Percentiles rank a stretch among this genome's conserved stretches.
These are phyloP conservation scores for Drosophila subpulchrella DNA, from an alignment of 1,140 invertebrate species.

Conservation along the genomic window DNA sequence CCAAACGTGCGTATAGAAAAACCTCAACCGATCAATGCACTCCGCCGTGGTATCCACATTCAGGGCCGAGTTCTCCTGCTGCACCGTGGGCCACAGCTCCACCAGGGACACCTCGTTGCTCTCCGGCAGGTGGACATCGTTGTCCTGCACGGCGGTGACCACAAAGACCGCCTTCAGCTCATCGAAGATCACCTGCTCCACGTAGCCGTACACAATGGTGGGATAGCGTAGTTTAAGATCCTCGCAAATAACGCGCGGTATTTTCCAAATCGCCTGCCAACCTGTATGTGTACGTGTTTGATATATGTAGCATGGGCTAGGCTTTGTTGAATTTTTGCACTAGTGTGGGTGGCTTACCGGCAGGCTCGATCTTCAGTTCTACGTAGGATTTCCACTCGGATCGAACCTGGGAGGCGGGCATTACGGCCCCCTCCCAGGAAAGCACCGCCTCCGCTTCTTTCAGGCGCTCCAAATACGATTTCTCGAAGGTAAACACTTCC, in stretches of 20 bases:
- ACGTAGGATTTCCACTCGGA: slow-evolving; percentile 86
- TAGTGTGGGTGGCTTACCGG: slow-evolving; percentile 56
- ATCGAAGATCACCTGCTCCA: slow-evolving; percentile 85
- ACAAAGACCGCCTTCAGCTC: slow-evolving; percentile 86
- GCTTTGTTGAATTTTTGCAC: slow-evolving; percentile 17
- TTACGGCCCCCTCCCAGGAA: slow-evolving; percentile 78
- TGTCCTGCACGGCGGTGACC: slow-evolving; percentile 86
- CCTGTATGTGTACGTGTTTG: slow-evolving; percentile 65
- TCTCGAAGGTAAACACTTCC: slow-evolving; percentile 87
- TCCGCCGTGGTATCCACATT: slow-evolving; percentile 85
- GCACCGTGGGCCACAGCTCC: slow-evolving; percentile 86
- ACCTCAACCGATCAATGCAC: slow-evolving; percentile 86
- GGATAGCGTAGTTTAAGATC: slow-evolving; percentile 87
- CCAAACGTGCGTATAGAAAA: slow-evolving; percentile 87
- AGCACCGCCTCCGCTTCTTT: slow-evolving; percentile 86
- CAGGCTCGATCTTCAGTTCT: slow-evolving; percentile 86
- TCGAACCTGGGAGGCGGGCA: slow-evolving; percentile 85
- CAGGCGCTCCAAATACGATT: slow-evolving; percentile 86
- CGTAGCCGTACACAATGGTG: slow-evolving; percentile 86
- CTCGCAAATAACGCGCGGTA: slow-evolving; percentile 86
- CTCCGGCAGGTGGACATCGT: slow-evolving; percentile 86
- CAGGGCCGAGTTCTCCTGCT: slow-evolving; percentile 85
- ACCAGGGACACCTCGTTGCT: slow-evolving; percentile 86
- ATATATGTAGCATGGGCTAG: neutral
- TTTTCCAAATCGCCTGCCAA: slow-evolving; percentile 88